Evolutionary conservation across 2,113 vertebrate genomes (phyloP).

Genomic region (Psettodes erumei): DNA sequence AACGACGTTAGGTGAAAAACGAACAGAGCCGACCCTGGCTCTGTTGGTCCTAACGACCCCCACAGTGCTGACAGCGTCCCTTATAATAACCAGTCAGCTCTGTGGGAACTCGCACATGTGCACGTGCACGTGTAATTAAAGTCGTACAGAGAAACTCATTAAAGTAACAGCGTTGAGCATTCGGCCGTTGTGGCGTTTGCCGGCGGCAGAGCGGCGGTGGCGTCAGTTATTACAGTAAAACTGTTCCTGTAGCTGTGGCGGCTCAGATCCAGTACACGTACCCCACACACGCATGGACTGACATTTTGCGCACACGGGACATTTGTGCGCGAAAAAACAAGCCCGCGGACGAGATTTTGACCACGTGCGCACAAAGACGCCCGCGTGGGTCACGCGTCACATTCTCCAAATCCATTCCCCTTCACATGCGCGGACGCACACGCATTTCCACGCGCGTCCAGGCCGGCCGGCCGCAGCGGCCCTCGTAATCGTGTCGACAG

Average conservation of each 20-base stretch:
- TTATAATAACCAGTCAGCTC: slow-evolving; percentile 22
- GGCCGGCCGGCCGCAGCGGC: slow-evolving; percentile 42
- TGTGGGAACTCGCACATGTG: slow-evolving; percentile 10
- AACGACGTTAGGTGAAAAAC: neutral
- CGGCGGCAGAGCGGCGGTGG: neutral
- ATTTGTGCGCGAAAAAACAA: neutral
- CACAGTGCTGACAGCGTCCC: slow-evolving; percentile 7
- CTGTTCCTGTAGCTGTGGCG: slow-evolving; percentile 10
- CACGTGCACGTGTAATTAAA: slow-evolving; percentile 16
- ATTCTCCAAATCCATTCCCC: slow-evolving; percentile 26
- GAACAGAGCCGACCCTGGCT: neutral
- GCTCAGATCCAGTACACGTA: too few relatives aligned
- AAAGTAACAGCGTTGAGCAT: slow-evolving; percentile 39
- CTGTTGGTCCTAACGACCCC: slow-evolving; percentile 4
- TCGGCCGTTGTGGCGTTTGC: slow-evolving; percentile 18
- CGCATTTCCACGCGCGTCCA: slow-evolving; percentile 6
- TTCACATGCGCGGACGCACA: slow-evolving; percentile 14
- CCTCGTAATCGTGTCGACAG: slow-evolving; percentile 58
- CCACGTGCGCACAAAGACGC: neutral
- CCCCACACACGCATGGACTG: too few relatives aligned
- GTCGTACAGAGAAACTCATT: slow-evolving; percentile 26
- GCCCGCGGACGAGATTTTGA: neutral
- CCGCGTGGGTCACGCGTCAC: neutral
- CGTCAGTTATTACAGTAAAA: neutral
- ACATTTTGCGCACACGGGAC: too few relatives aligned